Percentiles rank a stretch among this genome's conserved stretches.
These are phyloP conservation scores for Lepidurus packardi DNA, from an alignment of 1,140 invertebrate genomes.

Conservation along the genomic window DNA sequence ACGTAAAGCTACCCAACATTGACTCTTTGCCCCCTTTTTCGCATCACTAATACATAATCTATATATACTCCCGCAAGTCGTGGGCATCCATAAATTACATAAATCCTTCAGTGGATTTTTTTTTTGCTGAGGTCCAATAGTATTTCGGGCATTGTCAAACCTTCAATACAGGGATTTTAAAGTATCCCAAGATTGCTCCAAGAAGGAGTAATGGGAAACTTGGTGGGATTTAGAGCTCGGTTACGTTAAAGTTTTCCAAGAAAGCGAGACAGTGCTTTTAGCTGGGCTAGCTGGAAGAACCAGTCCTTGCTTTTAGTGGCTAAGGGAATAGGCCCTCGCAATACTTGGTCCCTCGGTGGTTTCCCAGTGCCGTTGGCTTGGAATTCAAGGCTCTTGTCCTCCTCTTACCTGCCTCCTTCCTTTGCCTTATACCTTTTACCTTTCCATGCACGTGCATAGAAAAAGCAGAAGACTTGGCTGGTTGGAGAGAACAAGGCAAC, in stretches of 20 bases:
- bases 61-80: background rate
- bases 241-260: background rate
- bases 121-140: too few species aligned
- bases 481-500: background rate
- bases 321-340: constrained; percentile 8
- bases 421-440: background rate
- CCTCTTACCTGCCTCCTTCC: background rate
- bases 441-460: constrained; percentile 7
- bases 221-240: background rate
- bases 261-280: constrained; percentile 1
- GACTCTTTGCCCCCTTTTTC: background rate
- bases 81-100: background rate
- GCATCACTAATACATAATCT: background rate
- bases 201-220: background rate
- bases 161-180: too few species aligned
- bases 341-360: background rate
- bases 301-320: background rate
- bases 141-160: too few species aligned
- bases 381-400: constrained; percentile 19
- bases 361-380: constrained; percentile 13
- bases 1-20: background rate
- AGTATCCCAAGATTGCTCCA: background rate
- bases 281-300: background rate
- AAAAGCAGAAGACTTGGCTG: background rate
- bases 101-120: background rate